These are phyloP conservation scores for Polypedilum vanderplanki DNA, from an alignment of 1,140 invertebrate genomes.

Conservation along the genomic window DNA sequence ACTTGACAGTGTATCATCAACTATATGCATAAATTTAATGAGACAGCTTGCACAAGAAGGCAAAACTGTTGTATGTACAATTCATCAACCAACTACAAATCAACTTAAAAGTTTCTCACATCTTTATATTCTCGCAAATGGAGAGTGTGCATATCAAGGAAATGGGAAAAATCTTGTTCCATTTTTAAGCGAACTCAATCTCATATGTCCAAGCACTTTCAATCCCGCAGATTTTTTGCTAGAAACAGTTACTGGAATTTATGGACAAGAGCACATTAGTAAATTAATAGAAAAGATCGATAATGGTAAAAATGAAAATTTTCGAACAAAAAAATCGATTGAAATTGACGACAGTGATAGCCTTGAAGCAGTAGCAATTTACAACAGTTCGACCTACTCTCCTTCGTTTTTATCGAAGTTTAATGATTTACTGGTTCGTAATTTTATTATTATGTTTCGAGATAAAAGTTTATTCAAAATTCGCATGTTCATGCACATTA, in stretches of 20 bases:
- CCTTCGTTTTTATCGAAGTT: conserved; percentile 52
- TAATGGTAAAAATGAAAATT: conserved; percentile 60
- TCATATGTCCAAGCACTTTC: neutral
- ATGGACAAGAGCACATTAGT: conserved; percentile 54
- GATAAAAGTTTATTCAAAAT: conserved; percentile 58
- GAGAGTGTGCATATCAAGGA: conserved; percentile 76
- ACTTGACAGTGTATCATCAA: conserved; percentile 81
- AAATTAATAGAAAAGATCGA: conserved; percentile 54
- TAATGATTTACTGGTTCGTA: conserved; percentile 54
- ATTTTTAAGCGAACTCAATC: conserved; percentile 55
- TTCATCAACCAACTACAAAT: conserved; percentile 88
- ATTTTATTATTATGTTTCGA: conserved; percentile 51
- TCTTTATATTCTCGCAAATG: conserved; percentile 75
- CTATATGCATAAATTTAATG: conserved; percentile 66
- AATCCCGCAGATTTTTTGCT: conserved; percentile 55
- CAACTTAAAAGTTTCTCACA: conserved; percentile 77
- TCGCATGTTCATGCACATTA: conserved; percentile 65
- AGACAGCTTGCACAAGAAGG: conserved; percentile 54
- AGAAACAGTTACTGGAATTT: conserved; percentile 76
- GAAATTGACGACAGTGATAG: neutral
- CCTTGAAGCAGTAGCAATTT: neutral
- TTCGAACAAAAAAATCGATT: conserved; percentile 43
- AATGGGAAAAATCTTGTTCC: conserved; percentile 55
- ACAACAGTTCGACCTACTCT: neutral
- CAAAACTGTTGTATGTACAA: conserved; percentile 81